These are phyloP conservation scores for Drosophila neutralis DNA, from an alignment of 2,888 invertebrate species.

Conservation along the genomic window DNA sequence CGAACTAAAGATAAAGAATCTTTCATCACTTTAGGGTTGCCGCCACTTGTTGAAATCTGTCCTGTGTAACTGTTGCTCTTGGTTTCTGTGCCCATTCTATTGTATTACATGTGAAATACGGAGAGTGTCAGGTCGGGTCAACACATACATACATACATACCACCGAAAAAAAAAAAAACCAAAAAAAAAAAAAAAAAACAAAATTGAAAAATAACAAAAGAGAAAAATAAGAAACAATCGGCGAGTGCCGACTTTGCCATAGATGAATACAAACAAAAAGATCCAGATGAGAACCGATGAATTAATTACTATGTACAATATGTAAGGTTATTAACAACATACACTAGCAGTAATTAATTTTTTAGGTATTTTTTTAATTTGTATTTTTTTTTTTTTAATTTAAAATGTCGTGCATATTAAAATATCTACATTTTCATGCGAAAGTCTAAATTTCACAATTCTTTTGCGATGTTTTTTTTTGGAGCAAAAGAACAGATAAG, in stretches of 20 bases:
- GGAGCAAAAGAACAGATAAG: neutral
- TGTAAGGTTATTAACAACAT: neutral
- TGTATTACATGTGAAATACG: constrained; percentile 73
- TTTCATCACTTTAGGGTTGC: constrained; percentile 77
- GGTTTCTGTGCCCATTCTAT: constrained; percentile 83
- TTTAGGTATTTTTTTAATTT: neutral
- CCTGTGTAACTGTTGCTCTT: constrained; percentile 81
- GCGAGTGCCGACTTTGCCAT: neutral
- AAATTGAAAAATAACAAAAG: neutral
- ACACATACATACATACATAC: constrained; percentile 47
- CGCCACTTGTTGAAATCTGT: constrained; percentile 78
- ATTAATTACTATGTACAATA: neutral
- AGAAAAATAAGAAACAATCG: neutral
- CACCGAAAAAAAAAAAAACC: constrained; percentile 12
- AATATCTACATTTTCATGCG: neutral
- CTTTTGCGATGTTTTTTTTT: neutral
- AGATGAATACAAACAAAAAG: neutral
- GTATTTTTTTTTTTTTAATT: neutral
- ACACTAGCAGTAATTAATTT: neutral
- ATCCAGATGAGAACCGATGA: neutral
- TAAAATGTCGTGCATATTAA: neutral
- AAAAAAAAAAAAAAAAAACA: neutral
- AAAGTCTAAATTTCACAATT: neutral
- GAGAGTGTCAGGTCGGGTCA: constrained; percentile 79
- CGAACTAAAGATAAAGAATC: constrained; percentile 78